Conservation (phyloP, 1,140 invertebrate genomes). For the Euwallacea similis region DNA sequence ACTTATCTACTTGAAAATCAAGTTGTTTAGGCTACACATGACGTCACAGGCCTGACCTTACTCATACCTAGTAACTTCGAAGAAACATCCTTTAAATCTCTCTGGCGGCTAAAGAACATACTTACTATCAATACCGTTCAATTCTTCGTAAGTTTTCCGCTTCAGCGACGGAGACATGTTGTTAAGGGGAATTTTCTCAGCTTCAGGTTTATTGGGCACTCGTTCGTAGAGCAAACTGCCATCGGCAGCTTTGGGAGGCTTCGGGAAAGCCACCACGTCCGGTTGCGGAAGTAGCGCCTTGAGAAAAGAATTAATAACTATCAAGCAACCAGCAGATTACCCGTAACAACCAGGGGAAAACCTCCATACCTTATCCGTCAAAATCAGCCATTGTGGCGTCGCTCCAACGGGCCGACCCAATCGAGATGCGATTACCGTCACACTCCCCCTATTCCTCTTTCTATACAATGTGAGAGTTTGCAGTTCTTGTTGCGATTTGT, state of each 20-base stretch:
- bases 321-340: background rate
- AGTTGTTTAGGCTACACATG: too few relatives aligned
- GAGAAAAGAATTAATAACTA: background rate
- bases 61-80: too few relatives aligned
- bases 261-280: slow-evolving; percentile 79
- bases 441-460: slow-evolving; percentile 63
- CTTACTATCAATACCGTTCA: slow-evolving; percentile 87
- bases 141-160: slow-evolving; percentile 80
- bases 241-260: slow-evolving; percentile 83
- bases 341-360: background rate
- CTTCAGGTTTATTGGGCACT: slow-evolving; percentile 76
- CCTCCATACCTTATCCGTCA: slow-evolving; percentile 72
- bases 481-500: slow-evolving; percentile 63
- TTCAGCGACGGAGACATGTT: slow-evolving; percentile 67
- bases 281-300: slow-evolving; percentile 68
- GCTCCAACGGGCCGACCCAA: slow-evolving; percentile 70
- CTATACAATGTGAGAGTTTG: slow-evolving; percentile 60
- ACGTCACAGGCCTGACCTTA: too few relatives aligned
- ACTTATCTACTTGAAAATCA: too few relatives aligned
- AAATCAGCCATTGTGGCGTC: slow-evolving; percentile 75
- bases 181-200: slow-evolving; percentile 65
- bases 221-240: slow-evolving; percentile 83
- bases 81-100: too few relatives aligned
- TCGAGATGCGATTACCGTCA: slow-evolving; percentile 76
- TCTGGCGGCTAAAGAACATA: slow-evolving; percentile 39